Conservation (phyloP, 35 echinoderm and acorn worm species). For the Holothuria glaberrima region DNA sequence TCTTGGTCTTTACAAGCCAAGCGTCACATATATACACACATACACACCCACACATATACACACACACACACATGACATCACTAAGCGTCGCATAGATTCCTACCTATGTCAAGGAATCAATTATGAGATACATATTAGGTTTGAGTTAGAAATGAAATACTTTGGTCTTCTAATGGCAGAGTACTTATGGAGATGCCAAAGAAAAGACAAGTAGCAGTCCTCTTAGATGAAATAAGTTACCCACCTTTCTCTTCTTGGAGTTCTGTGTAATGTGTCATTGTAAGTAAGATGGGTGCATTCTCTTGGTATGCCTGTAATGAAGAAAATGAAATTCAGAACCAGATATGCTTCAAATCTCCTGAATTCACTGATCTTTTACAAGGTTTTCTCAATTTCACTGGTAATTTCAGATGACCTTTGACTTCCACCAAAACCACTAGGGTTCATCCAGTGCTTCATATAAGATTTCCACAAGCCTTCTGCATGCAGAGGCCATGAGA, state of each 20-base stretch:
- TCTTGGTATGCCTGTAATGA: conserved; percentile 86
- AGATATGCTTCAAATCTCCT: too few species aligned
- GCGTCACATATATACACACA: too few species aligned
- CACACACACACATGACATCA: too few species aligned
- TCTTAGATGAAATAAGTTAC: neutral
- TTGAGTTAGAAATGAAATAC: too few species aligned
- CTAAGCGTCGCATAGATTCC: too few species aligned
- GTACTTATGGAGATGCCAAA: too few species aligned
- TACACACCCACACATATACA: too few species aligned
- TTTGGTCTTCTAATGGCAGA: too few species aligned
- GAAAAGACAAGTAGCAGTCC: neutral
- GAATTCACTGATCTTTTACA: neutral
- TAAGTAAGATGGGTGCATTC: conserved; percentile 85
- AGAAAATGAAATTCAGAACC: neutral
- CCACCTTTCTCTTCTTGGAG: conserved; percentile 86
- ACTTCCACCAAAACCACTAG: neutral
- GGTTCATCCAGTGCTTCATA: neutral
- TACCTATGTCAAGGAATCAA: too few species aligned
- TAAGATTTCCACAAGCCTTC: neutral
- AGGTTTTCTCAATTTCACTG: neutral
- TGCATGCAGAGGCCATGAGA: too few species aligned
- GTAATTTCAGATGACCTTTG: neutral
- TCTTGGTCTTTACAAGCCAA: too few species aligned
- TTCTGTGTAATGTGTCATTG: conserved; percentile 77
- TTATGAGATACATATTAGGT: too few species aligned